phyloP scores from a whole-genome alignment of 2,797 vertebrate species.

The Lacerta agilis region DNA sequence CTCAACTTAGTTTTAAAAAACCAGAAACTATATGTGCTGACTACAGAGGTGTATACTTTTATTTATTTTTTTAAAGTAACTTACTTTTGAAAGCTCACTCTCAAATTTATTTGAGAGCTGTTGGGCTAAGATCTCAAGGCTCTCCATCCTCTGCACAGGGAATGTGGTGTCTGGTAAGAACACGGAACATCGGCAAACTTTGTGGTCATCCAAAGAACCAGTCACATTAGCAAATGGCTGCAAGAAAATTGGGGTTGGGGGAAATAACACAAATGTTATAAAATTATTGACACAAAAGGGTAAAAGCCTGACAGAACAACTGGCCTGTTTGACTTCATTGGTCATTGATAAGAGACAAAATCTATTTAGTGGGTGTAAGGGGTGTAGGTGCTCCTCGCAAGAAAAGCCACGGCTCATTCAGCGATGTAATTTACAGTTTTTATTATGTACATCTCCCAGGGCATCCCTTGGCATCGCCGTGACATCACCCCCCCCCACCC shows the following conservation, averaged over 20 bases:
- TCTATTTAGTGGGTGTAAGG: too few species aligned
- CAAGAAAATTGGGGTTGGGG: conserved; percentile 50
- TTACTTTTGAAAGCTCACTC: conserved; percentile 77
- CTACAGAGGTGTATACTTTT: not conserved
- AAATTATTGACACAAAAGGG: not conserved
- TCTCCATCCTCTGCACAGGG: conserved; percentile 82
- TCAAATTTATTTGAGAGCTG: conserved; percentile 68
- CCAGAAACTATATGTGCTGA: conserved; percentile 2
- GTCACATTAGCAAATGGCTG: conserved; percentile 81
- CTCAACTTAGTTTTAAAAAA: not conserved
- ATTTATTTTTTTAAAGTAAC: conserved; percentile 24
- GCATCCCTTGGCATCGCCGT: too few species aligned
- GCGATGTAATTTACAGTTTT: too few species aligned
- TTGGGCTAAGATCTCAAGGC: conserved; percentile 66
- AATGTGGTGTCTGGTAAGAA: conserved; percentile 85
- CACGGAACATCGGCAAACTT: conserved; percentile 84
- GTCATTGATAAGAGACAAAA: not conserved
- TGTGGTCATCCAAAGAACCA: conserved; percentile 75
- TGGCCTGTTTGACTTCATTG: too few species aligned
- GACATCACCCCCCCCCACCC: too few species aligned
- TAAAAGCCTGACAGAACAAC: not conserved
- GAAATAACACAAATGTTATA: not conserved
- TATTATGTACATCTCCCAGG: too few species aligned
- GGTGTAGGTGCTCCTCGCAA: too few species aligned
- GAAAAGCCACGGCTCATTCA: too few species aligned